Evolutionary conservation across 2,797 vertebrate genomes (phyloP), one percentile per base, ranked within the genome.

Genomic region (Tokudaia tokunoshimensis): DNA sequence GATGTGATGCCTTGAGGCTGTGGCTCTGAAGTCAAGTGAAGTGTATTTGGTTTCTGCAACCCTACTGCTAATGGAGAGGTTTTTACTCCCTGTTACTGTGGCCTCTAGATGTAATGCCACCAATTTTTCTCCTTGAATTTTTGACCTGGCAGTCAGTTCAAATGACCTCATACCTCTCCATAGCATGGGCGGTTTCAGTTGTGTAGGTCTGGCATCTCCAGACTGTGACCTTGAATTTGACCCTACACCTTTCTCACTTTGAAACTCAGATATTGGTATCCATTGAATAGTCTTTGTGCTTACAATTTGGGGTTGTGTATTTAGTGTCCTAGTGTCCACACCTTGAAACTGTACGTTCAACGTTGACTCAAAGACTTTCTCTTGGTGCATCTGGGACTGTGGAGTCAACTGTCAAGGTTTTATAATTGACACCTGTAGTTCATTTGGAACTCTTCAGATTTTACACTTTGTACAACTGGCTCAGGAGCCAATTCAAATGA

Each of bases 61-160:
- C 93, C n/a, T 96, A 59, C 12, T 70, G 31, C 81, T 91, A 44
- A 13, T 29, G 61, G 65, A 78, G 89, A 31, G 22, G 44, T 70
- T 92, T 97, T 93, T n/a, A 67, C 19, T 85, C 2, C 83, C 86
- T 96, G 83, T 29, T 83, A 55, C 47, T 96, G 83, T 95, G 95
- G 24, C 55, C n/a, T 29, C 61, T 24, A 0, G 10, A 2, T 75
- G 90, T 31, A 83, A 76, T n/a, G 65, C 65, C 15, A 31, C 52
- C 31, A 44, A 31, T 61, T 80, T 92, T 92, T 22, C 13, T 92
- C 24, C 90, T 94, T 93, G 94, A 94, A 31, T 3, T 95, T 96
- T 91, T 67, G 89, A 20, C n/a, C 47, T 20, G 57, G 6, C 31
- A 63, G 29, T 63, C 76, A 94, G 82, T 67, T 93, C 55, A 90